A percentile compares a stretch with the other conserved stretches of the same genome.
These are phyloP conservation scores for Rhopalosiphum padi DNA, from an alignment of 1,140 invertebrate genomes.

Conservation along the genomic window DNA sequence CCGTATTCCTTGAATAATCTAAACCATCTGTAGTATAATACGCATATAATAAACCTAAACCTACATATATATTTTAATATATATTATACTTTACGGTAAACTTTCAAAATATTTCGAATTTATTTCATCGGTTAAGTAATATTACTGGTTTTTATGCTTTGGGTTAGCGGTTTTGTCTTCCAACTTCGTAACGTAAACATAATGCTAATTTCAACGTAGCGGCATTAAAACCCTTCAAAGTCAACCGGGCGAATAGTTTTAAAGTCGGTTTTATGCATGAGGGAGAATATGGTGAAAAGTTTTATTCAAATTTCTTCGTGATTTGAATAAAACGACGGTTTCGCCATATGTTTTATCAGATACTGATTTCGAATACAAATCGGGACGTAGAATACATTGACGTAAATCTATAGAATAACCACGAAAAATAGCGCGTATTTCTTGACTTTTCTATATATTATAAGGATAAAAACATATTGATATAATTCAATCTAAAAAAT, in stretches of 20 bases:
- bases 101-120: not conserved
- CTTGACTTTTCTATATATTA: not conserved
- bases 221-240: constrained; percentile 38
- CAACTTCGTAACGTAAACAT: constrained; percentile 48
- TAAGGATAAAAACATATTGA: not conserved
- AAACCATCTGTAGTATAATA: constrained; percentile 15
- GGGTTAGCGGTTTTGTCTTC: constrained; percentile 42
- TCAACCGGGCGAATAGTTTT: constrained; percentile 51
- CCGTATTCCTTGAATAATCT: not conserved
- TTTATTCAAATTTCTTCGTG: constrained; percentile 58
- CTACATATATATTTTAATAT: constrained; percentile 4
- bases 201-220: constrained; percentile 49
- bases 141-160: constrained; percentile 34
- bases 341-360: constrained; percentile 40
- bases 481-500: not conserved
- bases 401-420: not conserved
- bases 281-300: constrained; percentile 33
- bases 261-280: constrained; percentile 58
- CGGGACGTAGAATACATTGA: constrained; percentile 13
- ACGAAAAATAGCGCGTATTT: not conserved
- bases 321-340: constrained; percentile 54
- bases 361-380: constrained; percentile 55
- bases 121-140: constrained; percentile 42
- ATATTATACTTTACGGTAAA: not conserved
- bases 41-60: not conserved